A percentile compares a stretch with the other conserved stretches of the same genome.
Conservation (phyloP, 2,888 invertebrate genomes). For the Andrena haemorrhoa region DNA sequence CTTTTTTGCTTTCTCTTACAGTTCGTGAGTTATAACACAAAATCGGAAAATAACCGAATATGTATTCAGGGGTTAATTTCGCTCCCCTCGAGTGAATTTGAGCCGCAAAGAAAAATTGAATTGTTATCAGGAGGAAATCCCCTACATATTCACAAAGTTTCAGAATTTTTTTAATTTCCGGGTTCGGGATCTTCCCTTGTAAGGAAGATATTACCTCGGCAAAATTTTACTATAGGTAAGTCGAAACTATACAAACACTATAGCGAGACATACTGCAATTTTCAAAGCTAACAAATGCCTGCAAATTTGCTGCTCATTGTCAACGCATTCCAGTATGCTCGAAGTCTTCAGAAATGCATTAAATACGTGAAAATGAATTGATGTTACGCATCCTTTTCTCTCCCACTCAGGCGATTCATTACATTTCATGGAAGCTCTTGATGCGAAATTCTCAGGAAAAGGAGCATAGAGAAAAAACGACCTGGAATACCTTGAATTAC, state of each 20-base stretch:
- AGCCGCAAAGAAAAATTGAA: no score
- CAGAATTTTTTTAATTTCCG: no score
- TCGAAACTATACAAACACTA: constrained; percentile 16
- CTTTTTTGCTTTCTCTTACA: no score
- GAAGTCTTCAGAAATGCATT: constrained; percentile 32
- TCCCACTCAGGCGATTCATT: constrained; percentile 11
- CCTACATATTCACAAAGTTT: no score
- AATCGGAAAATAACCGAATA: no score
- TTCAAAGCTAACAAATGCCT: background rate
- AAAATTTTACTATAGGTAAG: constrained; percentile 47
- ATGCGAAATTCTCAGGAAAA: constrained; percentile 30
- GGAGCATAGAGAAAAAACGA: background rate
- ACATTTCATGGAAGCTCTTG: constrained; percentile 21
- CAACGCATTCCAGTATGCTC: background rate
- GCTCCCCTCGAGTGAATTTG: no score
- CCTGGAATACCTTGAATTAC: constrained; percentile 34
- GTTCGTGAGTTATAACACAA: no score
- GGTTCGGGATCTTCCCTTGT: no score
- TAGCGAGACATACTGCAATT: background rate
- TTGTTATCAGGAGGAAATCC: no score
- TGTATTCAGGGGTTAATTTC: no score
- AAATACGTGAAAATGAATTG: constrained; percentile 34
- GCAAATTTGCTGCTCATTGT: background rate
- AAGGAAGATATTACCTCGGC: constrained; percentile 47
- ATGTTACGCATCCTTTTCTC: background rate